Percentiles rank a stretch among this genome's conserved stretches.
Evolutionary conservation across 2,797 vertebrate genomes (phyloP).

Genomic region (Sebastiscus albofasciatus): DNA sequence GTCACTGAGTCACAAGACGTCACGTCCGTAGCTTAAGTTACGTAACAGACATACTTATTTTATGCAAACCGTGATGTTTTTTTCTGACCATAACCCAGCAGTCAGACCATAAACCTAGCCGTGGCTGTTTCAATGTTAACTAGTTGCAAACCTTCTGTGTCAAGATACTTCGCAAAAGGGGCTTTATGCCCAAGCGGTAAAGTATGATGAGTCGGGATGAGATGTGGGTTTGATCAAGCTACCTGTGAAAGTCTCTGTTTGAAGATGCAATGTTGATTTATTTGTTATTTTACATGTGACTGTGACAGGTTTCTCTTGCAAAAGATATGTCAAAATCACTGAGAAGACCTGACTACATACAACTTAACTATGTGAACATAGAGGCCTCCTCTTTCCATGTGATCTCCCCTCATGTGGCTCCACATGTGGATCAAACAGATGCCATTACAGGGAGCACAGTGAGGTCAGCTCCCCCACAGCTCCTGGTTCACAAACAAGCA

Average conservation of each 20-base stretch:
- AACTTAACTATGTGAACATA: neutral
- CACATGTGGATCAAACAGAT: constrained; percentile 15
- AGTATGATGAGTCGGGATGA: too few species aligned
- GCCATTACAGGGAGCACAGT: constrained; percentile 4
- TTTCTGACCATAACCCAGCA: too few species aligned
- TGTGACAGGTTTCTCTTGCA: neutral
- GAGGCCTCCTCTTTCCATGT: neutral
- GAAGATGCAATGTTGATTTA: neutral
- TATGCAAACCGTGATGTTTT: too few species aligned
- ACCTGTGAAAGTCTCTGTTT: neutral
- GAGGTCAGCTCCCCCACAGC: constrained; percentile 18
- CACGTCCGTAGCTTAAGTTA: too few species aligned
- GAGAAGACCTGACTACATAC: neutral
- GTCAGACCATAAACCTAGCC: too few species aligned
- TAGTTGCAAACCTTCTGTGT: too few species aligned
- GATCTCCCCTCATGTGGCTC: neutral
- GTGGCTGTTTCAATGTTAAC: too few species aligned
- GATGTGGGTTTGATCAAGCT: too few species aligned
- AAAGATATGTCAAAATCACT: neutral
- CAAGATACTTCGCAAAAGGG: too few species aligned
- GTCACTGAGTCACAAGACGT: too few species aligned
- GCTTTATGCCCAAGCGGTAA: too few species aligned
- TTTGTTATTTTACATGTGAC: neutral
- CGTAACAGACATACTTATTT: too few species aligned
- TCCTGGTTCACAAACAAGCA: constrained; percentile 55